Percentiles rank a stretch among this genome's conserved stretches.
These are phyloP conservation scores for Troides aeacus DNA, from an alignment of 2,888 invertebrate genomes.

Conservation along the genomic window DNA sequence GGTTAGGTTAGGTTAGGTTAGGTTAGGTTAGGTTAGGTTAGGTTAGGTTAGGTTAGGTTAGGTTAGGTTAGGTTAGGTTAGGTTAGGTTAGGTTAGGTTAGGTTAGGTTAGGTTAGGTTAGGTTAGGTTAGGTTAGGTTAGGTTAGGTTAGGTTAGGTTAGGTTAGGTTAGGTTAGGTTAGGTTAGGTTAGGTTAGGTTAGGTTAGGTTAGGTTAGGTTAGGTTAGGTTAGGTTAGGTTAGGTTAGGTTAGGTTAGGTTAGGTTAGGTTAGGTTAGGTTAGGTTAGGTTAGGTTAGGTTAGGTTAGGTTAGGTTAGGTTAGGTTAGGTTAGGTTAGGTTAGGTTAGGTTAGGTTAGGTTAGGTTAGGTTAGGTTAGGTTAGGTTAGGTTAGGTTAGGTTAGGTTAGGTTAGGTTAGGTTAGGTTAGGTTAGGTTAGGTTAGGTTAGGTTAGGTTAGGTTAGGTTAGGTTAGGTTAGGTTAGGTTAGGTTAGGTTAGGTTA, in stretches of 20 bases:
- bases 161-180: constrained; percentile 32
- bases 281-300: constrained; percentile 32
- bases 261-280: constrained; percentile 32
- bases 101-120: constrained; percentile 16
- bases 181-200: constrained; percentile 31
- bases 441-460: constrained; percentile 32
- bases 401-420: constrained; percentile 32
- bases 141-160: constrained; percentile 31
- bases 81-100: constrained; percentile 12
- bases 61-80: constrained; percentile 14
- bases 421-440: constrained; percentile 29
- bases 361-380: constrained; percentile 34
- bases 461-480: constrained; percentile 34
- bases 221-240: constrained; percentile 31
- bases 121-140: constrained; percentile 32
- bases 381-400: constrained; percentile 35
- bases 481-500: constrained; percentile 34
- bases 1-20: constrained; percentile 12
- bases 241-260: constrained; percentile 32
- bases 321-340: constrained; percentile 28
- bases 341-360: constrained; percentile 28
- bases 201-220: constrained; percentile 31
- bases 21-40: constrained; percentile 14
- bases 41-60: constrained; percentile 11
- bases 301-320: constrained; percentile 31